A percentile compares a stretch with the other conserved stretches of the same genome.
phyloP scores from a whole-genome alignment of 2,888 invertebrate species.

The Epistrophe eligans region DNA sequence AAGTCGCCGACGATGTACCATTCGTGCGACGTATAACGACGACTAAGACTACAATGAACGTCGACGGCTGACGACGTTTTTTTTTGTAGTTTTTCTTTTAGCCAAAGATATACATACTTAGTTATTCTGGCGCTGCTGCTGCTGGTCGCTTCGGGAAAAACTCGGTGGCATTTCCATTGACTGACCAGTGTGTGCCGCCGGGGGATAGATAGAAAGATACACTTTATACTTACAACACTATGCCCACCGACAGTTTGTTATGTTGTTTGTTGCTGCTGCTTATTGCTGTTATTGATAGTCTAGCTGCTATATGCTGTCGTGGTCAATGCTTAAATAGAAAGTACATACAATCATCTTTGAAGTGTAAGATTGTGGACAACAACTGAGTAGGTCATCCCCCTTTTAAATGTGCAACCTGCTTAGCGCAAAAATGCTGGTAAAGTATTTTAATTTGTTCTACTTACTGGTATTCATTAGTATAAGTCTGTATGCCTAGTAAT shows the following conservation, averaged over 20 bases:
- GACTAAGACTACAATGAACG: not conserved
- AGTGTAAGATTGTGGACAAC: slow-evolving; percentile 40
- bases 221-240: not conserved
- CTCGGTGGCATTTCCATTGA: slow-evolving; percentile 56
- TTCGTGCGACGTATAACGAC: slow-evolving; percentile 32
- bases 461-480: slow-evolving; percentile 22
- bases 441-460: slow-evolving; percentile 48
- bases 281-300: slow-evolving; percentile 22
- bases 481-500: not conserved
- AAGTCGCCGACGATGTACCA: slow-evolving; percentile 41
- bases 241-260: slow-evolving; percentile 23
- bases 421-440: slow-evolving; percentile 20
- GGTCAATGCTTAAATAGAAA: slow-evolving; percentile 60
- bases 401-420: slow-evolving; percentile 47
- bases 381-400: slow-evolving; percentile 55
- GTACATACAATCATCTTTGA: slow-evolving; percentile 44
- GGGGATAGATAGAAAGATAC: not conserved
- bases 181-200: slow-evolving; percentile 52
- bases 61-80: not conserved
- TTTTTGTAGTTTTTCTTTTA: slow-evolving; percentile 39
- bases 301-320: slow-evolving; percentile 12
- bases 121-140: slow-evolving; percentile 47
- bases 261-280: slow-evolving; percentile 14
- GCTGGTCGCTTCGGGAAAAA: slow-evolving; percentile 36
- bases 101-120: slow-evolving; percentile 36